phyloP scores from a whole-genome alignment of 2,113 vertebrate species.

The Serilophus lunatus region DNA sequence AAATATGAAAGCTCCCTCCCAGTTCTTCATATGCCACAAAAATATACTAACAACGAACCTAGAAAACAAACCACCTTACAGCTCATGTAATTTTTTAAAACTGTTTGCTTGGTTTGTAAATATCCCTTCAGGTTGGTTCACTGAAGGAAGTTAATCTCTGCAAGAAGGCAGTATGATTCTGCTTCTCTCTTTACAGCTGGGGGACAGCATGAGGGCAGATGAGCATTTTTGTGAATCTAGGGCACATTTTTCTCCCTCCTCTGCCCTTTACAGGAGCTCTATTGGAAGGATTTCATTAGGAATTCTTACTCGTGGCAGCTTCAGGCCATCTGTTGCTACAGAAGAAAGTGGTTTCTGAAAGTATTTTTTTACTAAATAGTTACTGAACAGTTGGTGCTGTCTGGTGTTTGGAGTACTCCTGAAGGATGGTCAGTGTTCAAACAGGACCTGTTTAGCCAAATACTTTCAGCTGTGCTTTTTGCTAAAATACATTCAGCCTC shows the following conservation, averaged over 20 bases:
- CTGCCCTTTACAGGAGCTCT: not conserved
- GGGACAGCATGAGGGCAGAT: not conserved
- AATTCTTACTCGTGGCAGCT: not conserved
- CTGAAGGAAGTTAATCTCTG: not conserved
- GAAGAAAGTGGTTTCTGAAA: not conserved
- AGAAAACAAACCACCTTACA: not conserved
- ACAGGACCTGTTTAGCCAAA: not conserved
- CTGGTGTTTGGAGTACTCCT: not conserved
- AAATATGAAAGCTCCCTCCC: not conserved
- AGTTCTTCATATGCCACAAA: not conserved
- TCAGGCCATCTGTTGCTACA: slow-evolving; percentile 21
- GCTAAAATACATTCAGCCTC: not conserved
- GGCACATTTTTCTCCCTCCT: not conserved
- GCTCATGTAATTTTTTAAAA: not conserved
- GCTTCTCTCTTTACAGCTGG: not conserved
- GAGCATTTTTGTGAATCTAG: not conserved
- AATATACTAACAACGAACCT: not conserved
- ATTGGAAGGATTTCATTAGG: not conserved
- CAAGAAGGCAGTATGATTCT: not conserved
- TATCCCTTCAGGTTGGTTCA: not conserved
- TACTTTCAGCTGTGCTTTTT: not conserved
- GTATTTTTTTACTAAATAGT: not conserved
- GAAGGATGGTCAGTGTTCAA: not conserved
- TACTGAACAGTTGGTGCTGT: not conserved
- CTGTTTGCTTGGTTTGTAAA: not conserved